Evolutionary conservation across 2,888 invertebrate species (phyloP).

Genomic region (Phasia obesa): DNA sequence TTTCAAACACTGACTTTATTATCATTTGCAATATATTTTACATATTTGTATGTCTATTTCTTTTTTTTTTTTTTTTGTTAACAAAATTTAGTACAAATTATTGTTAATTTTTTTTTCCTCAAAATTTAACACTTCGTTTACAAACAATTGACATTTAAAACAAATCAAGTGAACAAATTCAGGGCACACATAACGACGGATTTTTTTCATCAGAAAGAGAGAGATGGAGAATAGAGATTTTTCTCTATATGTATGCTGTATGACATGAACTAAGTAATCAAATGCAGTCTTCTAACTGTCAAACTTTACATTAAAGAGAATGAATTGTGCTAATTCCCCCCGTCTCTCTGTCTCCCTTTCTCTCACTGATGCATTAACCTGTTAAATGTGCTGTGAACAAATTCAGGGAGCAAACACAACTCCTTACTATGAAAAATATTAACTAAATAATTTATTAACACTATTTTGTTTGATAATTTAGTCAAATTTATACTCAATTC

Average conservation of each 20-base stretch:
- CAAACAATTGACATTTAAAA: constrained; percentile 58
- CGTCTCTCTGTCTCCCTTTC: too few species aligned
- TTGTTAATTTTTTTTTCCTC: constrained; percentile 9
- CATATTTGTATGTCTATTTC: neutral
- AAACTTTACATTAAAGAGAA: too few species aligned
- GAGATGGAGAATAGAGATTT: too few species aligned
- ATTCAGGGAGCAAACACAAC: neutral
- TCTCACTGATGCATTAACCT: too few species aligned
- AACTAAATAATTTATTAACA: constrained; percentile 23
- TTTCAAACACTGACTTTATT: constrained; percentile 4
- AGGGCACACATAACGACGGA: neutral
- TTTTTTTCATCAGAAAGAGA: too few species aligned
- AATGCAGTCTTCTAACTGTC: too few species aligned
- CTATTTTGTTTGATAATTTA: constrained; percentile 60
- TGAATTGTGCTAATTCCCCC: too few species aligned
- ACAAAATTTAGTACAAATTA: constrained; percentile 46
- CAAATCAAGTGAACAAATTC: constrained; percentile 26
- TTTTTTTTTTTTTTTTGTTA: constrained; percentile 12
- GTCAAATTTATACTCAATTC: constrained; percentile 71
- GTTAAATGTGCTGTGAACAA: neutral
- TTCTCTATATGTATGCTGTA: too few species aligned
- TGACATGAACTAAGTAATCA: too few species aligned
- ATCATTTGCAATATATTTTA: neutral
- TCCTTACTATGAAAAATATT: neutral
- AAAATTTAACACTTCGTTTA: constrained; percentile 18